Conservation (phyloP, 2,888 invertebrate genomes). For the Ctena decussata region DNA sequence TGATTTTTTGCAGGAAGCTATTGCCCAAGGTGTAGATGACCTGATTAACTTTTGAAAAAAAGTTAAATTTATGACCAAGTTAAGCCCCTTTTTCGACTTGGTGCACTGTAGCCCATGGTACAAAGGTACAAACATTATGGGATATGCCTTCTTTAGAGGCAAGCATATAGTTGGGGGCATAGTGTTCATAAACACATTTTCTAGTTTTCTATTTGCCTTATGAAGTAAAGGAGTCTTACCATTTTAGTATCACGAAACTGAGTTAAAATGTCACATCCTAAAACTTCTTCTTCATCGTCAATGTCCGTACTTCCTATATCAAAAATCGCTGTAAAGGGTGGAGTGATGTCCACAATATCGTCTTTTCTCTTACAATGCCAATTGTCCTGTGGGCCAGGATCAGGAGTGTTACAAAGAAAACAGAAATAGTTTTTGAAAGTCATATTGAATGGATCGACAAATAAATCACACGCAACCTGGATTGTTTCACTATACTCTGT, state of each 20-base stretch:
- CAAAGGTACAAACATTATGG: too few relatives aligned
- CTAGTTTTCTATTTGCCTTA: too few relatives aligned
- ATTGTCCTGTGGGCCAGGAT: background rate
- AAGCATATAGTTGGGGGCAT: too few relatives aligned
- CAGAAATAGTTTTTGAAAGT: constrained; percentile 1
- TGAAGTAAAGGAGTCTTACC: too few relatives aligned
- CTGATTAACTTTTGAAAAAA: too few relatives aligned
- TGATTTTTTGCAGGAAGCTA: too few relatives aligned
- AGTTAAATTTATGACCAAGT: too few relatives aligned
- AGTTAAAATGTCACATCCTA: background rate
- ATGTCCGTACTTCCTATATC: background rate
- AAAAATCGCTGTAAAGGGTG: background rate
- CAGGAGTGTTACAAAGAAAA: background rate
- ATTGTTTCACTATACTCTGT: background rate
- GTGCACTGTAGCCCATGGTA: too few relatives aligned
- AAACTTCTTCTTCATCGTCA: background rate
- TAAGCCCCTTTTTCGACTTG: too few relatives aligned
- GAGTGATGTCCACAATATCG: background rate
- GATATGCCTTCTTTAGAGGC: too few relatives aligned
- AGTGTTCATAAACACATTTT: too few relatives aligned
- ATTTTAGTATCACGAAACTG: background rate
- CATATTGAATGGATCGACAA: background rate
- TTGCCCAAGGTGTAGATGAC: too few relatives aligned
- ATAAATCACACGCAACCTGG: background rate
- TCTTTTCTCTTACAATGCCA: background rate